Percentiles rank a stretch among this genome's conserved stretches.
These are phyloP conservation scores for Sinelater perroti DNA, from an alignment of 2,888 invertebrate species.

Conservation along the genomic window DNA sequence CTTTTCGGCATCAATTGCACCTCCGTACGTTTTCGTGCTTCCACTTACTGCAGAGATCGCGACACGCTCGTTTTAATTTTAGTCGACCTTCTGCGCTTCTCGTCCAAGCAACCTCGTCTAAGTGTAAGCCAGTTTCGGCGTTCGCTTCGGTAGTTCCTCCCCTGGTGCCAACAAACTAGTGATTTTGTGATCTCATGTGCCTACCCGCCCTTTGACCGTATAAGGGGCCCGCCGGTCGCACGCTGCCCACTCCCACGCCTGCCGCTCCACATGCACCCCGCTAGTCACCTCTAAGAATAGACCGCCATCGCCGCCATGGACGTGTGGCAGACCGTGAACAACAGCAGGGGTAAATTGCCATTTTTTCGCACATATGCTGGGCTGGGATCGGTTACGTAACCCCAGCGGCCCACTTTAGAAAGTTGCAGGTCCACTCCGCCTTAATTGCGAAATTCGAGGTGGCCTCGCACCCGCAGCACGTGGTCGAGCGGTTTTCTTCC, in stretches of 20 bases:
- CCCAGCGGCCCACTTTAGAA: constrained; percentile 50
- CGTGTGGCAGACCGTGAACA: constrained; percentile 49
- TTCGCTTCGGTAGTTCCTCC: neutral
- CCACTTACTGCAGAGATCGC: neutral
- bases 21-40: neutral
- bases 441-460: constrained; percentile 47
- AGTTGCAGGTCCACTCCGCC: constrained; percentile 54
- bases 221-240: constrained; percentile 43
- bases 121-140: constrained; percentile 3
- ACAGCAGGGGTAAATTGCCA: constrained; percentile 48
- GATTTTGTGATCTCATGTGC: constrained; percentile 19
- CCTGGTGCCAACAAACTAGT: neutral
- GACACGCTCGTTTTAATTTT: constrained; percentile 9
- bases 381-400: constrained; percentile 44
- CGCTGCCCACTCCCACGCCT: constrained; percentile 40
- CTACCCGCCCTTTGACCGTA: constrained; percentile 42
- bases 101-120: constrained; percentile 3
- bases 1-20: neutral
- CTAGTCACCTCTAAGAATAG: constrained; percentile 58
- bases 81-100: constrained; percentile 17
- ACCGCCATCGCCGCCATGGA: constrained; percentile 45
- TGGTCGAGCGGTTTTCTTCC: constrained; percentile 25
- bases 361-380: constrained; percentile 39
- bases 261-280: constrained; percentile 44
- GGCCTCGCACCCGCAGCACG: constrained; percentile 29